Percentiles rank a stretch among this genome's conserved stretches.
Evolutionary conservation across 92 coral and sea anemone species (phyloP).

Genomic region (Phenganax marumi): DNA sequence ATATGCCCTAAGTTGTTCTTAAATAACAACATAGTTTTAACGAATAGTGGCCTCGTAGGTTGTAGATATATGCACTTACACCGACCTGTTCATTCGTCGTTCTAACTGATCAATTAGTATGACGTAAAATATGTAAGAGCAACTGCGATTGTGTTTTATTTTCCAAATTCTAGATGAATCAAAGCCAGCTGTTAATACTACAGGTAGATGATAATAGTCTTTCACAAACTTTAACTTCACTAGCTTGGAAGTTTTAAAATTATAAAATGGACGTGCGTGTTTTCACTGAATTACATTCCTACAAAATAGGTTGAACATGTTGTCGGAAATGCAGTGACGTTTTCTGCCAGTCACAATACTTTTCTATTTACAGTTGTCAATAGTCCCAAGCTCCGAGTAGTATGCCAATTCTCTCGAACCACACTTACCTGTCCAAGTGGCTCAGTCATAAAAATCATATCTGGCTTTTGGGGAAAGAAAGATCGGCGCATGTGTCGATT

Average conservation of each 20-base stretch:
- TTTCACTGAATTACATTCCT: no score
- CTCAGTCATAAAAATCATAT: slow-evolving; percentile 60
- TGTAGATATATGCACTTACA: no score
- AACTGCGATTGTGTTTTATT: no score
- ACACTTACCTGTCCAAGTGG: slow-evolving; percentile 72
- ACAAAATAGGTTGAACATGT: no score
- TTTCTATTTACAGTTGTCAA: slow-evolving; percentile 12
- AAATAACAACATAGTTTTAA: no score
- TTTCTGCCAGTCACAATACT: neutral
- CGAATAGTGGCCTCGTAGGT: no score
- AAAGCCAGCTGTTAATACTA: slow-evolving; percentile 1
- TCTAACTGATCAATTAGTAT: no score
- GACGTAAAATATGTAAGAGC: no score
- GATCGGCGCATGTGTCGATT: slow-evolving; percentile 52
- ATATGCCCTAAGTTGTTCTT: no score
- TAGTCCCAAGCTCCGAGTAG: slow-evolving; percentile 64
- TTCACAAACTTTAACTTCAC: neutral
- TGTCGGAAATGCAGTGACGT: neutral
- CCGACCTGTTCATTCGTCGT: no score
- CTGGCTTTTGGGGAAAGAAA: slow-evolving; percentile 76
- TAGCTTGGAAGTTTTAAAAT: neutral
- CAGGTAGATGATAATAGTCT: slow-evolving; percentile 3
- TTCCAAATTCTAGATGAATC: slow-evolving; percentile 4
- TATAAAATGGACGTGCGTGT: neutral
- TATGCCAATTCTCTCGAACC: slow-evolving; percentile 69